Evolutionary conservation across 1,140 invertebrate species (phyloP), one percentile per base, ranked within the genome.

Genomic region (Drosophila tani): DNA sequence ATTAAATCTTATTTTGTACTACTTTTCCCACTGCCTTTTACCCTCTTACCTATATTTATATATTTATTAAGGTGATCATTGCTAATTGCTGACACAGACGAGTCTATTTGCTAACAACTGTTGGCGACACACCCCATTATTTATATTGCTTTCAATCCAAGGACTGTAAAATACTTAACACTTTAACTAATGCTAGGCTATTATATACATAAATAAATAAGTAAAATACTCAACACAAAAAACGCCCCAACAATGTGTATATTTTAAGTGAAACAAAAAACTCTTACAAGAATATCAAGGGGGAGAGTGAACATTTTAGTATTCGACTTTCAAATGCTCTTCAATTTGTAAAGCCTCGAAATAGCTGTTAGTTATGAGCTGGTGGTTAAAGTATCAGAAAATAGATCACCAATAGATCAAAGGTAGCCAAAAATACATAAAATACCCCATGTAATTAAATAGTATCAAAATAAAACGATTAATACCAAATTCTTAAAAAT

Each of bases 11-110:
- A 8, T 9, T 24, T 29, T 29, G 27, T 17, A 12, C 9, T 32
- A 35, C 19, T 60, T 51, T 46, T 46, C 17, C 14, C 3, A 8
- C 41, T 49, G 12, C 5, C 0, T 35, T 8, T 27, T 21, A 19
- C 46, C 29, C 9, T 19, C 24, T 21, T 27, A 43, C 45, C 49
- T 2, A 49, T 70, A 49, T 70, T 27, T 27, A 41, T 56, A 40
- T 71, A 58, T 58, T 41, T 56, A 69, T 27, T 70, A 58, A 24
- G 47, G 17, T 53, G 35, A 58, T 50, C 38, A 49, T 7, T 50
- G 66, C 43, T 73, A 73, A 73, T 73, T 73, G 53, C 11, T 24
- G 64, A 27, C 64, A 46, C 41, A 46, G 32, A 55, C 63, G 47
- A 68, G 50, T 40, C 15, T 67, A n/a, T 53, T 45, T 29, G 41